Evolutionary conservation across 2,888 invertebrate species (phyloP), one percentile per base, ranked within the genome.

Genomic region (Elaeidobius kamerunicus): DNA sequence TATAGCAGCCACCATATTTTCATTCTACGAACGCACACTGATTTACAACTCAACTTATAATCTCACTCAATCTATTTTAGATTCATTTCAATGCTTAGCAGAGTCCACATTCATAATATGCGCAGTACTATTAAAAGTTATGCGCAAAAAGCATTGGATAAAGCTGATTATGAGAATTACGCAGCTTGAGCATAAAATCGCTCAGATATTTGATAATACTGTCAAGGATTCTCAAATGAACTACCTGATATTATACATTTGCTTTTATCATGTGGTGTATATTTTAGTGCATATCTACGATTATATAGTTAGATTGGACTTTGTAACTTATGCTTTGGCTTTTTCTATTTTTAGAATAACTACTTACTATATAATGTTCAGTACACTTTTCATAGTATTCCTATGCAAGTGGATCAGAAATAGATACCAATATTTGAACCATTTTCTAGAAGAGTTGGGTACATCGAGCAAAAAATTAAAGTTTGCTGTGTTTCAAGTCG

Each of bases 301-400:
- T 16, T 42, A 5, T 2, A 27, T 52, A 4, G 19, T 18, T 9
- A 49, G 53, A 15, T 32, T 3, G 2, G 15, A n/a, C 3, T 9
- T 46, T 2, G 36, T n/a, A n/a, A n/a, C 34, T 11, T 56, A 56
- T 19, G 35, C 49, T 0, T 15, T 53, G 15, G 51, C 57, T 18
- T 57, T 54, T 27, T 36, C 51, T 16, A 54, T 54, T 32, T 57
- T 51, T 30, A 50, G 54, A 9, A 34, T 57, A n/a, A 49, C 51
- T n/a, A 54, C 53, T 15, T 57, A 57, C 30, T 57, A 57, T 18
- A 36, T 57, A 12, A 42, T 57, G 53, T 53, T 47, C 27, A 47
- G 36, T 15, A 51, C 51, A 1, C 16, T 57, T 7, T 51, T 57
- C 15, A 32, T 54, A 2, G 30, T 5, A 4, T 43, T 57, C 17